Conservation (phyloP, 2,113 vertebrate genomes). For the Corythornis madagascariensis region DNA sequence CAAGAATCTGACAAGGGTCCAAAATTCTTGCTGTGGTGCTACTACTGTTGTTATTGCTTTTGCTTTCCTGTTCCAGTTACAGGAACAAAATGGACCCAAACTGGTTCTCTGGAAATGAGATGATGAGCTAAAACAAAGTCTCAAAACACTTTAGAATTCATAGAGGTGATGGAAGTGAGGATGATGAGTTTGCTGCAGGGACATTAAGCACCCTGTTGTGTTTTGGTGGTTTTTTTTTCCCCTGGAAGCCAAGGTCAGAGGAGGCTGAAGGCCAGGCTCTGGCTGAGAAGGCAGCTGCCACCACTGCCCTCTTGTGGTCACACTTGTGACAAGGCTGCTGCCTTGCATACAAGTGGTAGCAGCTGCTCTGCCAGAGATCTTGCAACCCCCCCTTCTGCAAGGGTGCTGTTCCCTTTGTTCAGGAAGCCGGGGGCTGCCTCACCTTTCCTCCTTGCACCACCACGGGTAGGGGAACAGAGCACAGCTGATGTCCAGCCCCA, state of each 20-base stretch:
- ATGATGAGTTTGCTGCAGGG: background rate
- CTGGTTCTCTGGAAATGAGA: background rate
- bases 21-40: slow-evolving; percentile 40
- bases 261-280: background rate
- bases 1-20: background rate
- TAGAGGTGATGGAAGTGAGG: background rate
- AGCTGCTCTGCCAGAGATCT: background rate
- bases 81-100: background rate
- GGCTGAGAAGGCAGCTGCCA: background rate
- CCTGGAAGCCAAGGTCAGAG: background rate
- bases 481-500: rapidly evolving
- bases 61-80: background rate
- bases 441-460: background rate
- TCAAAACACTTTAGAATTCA: background rate
- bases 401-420: background rate
- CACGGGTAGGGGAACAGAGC: rapidly evolving
- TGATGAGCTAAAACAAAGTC: background rate
- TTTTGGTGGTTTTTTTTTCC: background rate
- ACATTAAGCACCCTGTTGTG: too few species aligned
- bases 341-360: rapidly evolving
- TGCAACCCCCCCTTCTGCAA: rapidly evolving
- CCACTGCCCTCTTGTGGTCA: rapidly evolving
- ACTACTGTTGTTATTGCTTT: background rate
- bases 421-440: background rate
- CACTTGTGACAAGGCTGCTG: background rate